Base-by-base conservation (phyloP, 2,797 vertebrate species). In the Malurus splendens region DNA sequence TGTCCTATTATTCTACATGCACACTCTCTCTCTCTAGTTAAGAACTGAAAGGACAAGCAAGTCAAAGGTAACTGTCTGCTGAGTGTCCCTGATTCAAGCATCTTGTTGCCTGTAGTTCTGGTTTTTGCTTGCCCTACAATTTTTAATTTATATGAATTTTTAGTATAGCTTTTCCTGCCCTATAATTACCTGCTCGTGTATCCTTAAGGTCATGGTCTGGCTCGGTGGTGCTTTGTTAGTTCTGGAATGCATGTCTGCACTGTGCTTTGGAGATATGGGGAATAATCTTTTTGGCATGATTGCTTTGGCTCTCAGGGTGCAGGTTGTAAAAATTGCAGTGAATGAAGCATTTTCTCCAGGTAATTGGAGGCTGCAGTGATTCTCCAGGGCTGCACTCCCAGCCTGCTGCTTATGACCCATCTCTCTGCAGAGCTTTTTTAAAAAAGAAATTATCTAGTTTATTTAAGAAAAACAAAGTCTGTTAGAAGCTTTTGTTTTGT, bases 41-140 rank as follows among this genome's bases (percentile, higher is more conserved):
- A 99, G 98, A 98, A 99, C 97, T 99, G 98, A 99, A 97, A 97
- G 98, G 96, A 98, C 98, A 97, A 98, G 97, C 94, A 84, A 97
- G 92, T 97, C 94, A 95, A 98, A 99, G 99, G 99, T 99, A 99
- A 99, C 83, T 93, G 89, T 86, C 82, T 87, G 2, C 75, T 32
- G 67, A 89, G 65, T 81, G 82, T 75, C 73, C 28, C 90, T 68
- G 42, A 42, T 83, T 82, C 8, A 9, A 92, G 87, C 77, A 27
- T 68, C 54, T 28, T 70, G 52, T 84, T 95, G 88, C 94, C 75
- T 96, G 87, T 73, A 28, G 52, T 42, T 50, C 76, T 68, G 80
- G 20, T 32, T 55, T 86, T 39, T 45, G 41, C 59, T 90, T 89
- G 81, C 36, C 36, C 36, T 36, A 36, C 12, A 36, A 36, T 36